A percentile compares a stretch with the other conserved stretches of the same genome.
Conservation (phyloP, 2,797 vertebrate species). For the Staurois parvus region DNA sequence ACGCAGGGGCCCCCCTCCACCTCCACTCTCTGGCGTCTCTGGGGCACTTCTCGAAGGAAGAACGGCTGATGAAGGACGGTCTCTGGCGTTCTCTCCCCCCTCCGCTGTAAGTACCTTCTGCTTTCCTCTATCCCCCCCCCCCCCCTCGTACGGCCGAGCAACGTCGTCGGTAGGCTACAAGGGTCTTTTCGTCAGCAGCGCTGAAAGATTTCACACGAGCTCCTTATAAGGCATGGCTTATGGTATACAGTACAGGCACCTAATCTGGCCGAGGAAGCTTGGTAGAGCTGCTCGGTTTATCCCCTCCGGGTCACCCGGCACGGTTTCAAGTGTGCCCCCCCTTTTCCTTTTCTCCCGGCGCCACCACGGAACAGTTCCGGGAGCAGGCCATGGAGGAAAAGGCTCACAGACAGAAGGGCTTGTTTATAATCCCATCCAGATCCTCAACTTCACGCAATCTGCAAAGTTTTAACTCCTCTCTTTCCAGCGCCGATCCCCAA, state of each 20-base stretch:
- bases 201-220: constrained; percentile 39
- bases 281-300: constrained; percentile 12
- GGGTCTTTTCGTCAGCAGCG: constrained; percentile 34
- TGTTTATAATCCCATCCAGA: constrained; percentile 36
- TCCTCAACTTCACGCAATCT: constrained; percentile 1
- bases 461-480: background rate
- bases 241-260: constrained; percentile 45
- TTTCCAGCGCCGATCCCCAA: background rate
- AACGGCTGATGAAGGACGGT: constrained; percentile 16
- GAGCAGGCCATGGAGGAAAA: constrained; percentile 1
- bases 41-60: constrained; percentile 36
- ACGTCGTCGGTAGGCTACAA: background rate
- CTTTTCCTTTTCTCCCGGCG: background rate
- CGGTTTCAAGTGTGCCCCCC: background rate
- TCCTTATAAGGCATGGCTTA: constrained; percentile 62
- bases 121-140: background rate
- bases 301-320: background rate
- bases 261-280: constrained; percentile 18
- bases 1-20: background rate
- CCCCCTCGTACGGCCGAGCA: no score
- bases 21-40: background rate
- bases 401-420: background rate
- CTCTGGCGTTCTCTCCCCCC: background rate
- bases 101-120: background rate
- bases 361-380: background rate